phyloP scores from a whole-genome alignment of 2,113 vertebrate genomes.

The Mustela nigripes region DNA sequence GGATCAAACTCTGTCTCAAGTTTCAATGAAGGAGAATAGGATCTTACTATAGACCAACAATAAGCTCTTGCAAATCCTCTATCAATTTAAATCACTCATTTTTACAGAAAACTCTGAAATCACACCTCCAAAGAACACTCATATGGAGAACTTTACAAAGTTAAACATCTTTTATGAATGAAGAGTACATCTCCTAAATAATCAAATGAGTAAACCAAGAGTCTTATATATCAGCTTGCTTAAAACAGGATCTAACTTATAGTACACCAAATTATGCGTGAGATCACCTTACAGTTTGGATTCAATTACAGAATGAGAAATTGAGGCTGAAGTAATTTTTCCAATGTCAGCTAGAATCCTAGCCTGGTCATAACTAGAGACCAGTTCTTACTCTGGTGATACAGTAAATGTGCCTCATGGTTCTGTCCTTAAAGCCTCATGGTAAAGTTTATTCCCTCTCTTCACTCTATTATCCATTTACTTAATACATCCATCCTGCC shows the following conservation, averaged over 20 bases:
- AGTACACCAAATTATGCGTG: background rate
- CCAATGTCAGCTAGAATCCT: background rate
- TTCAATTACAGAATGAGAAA: background rate
- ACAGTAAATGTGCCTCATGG: background rate
- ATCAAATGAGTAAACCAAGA: constrained; percentile 46
- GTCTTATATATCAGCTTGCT: background rate
- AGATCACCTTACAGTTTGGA: background rate
- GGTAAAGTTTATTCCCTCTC: background rate
- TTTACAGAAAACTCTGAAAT: constrained; percentile 11
- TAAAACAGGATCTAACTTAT: constrained; percentile 5
- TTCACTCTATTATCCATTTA: background rate
- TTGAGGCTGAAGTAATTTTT: background rate
- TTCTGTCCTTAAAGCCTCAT: background rate
- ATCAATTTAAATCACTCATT: constrained; percentile 32
- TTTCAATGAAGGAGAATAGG: background rate
- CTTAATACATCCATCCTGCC: background rate
- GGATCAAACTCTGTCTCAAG: background rate
- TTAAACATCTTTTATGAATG: constrained; percentile 50
- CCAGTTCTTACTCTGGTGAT: background rate
- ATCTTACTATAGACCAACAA: background rate
- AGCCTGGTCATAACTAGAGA: background rate
- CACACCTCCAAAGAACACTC: background rate
- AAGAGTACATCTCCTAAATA: constrained; percentile 14
- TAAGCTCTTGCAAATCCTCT: background rate
- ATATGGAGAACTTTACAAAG: constrained; percentile 42